phyloP scores from a whole-genome alignment of 1,140 invertebrate species.

The Pararge aegeria region DNA sequence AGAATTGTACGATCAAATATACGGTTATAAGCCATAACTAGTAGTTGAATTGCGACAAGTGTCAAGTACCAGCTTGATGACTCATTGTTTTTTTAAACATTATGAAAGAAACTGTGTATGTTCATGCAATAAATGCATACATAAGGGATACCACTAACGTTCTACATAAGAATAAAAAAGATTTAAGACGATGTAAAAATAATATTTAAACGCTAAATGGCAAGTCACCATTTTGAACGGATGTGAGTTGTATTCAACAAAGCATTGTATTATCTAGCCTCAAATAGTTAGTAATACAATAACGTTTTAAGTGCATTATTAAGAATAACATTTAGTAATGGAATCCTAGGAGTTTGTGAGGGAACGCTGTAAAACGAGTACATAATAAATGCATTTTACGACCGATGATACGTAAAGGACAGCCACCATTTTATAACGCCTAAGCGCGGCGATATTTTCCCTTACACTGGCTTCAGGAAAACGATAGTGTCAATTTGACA shows the following conservation, averaged over 20 bases:
- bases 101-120: constrained; percentile 9
- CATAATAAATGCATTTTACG: constrained; percentile 59
- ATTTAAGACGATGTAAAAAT: constrained; percentile 16
- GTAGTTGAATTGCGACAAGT: constrained; percentile 4
- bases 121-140: not conserved
- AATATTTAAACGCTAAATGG: constrained; percentile 53
- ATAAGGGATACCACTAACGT: not conserved
- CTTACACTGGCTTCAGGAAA: constrained; percentile 77
- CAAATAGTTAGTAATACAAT: constrained; percentile 45
- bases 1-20: no score
- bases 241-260: constrained; percentile 75
- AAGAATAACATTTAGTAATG: constrained; percentile 43
- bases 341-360: constrained; percentile 37
- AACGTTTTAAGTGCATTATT: constrained; percentile 43
- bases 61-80: constrained; percentile 21
- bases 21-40: constrained; percentile 14
- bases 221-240: constrained; percentile 83
- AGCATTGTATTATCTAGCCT: constrained; percentile 63
- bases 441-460: constrained; percentile 75
- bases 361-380: constrained; percentile 36
- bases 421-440: constrained; percentile 80
- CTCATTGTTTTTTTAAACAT: constrained; percentile 24
- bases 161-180: not conserved
- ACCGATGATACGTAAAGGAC: constrained; percentile 67
- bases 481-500: constrained; percentile 81